Percentiles rank a stretch among this genome's conserved stretches.
These are phyloP conservation scores for Cassiopea xamachana DNA, from an alignment of 30 jellyfish, hydroid and myxozoan species.

Conservation along the genomic window DNA sequence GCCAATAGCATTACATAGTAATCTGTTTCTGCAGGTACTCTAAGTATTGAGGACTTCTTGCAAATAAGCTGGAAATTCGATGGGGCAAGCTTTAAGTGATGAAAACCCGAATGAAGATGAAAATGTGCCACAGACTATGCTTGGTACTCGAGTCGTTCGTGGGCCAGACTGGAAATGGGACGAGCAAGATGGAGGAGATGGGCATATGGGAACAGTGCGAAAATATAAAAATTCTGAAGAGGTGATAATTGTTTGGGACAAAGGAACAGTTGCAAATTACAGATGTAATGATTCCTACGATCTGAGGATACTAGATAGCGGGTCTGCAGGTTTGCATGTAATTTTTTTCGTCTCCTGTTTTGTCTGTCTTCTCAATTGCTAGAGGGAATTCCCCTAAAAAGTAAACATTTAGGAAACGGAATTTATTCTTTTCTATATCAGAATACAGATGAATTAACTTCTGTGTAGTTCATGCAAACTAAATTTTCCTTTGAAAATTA, in stretches of 20 bases:
- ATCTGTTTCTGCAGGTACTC: not conserved
- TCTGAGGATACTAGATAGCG: slow-evolving; percentile 10
- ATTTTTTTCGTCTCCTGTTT: too few relatives aligned
- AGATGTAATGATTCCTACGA: slow-evolving; percentile 72
- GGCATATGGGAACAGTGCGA: slow-evolving; percentile 90
- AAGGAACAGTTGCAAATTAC: slow-evolving; percentile 96
- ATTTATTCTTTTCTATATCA: too few relatives aligned
- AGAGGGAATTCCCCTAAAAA: not conserved
- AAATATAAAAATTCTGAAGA: slow-evolving; percentile 82
- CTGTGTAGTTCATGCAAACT: too few relatives aligned
- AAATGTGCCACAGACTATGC: not conserved
- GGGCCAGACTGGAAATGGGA: slow-evolving; percentile 99
- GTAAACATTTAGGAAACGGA: too few relatives aligned
- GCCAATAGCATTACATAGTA: not conserved
- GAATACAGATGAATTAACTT: too few relatives aligned
- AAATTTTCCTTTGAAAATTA: too few relatives aligned
- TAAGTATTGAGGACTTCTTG: not conserved
- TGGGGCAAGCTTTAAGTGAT: not conserved
- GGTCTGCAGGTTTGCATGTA: not conserved
- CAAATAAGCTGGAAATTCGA: not conserved
- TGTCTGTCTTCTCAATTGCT: not conserved
- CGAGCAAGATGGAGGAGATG: slow-evolving; percentile 97
- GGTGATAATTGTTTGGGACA: slow-evolving; percentile 95
- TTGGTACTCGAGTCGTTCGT: slow-evolving; percentile 84
- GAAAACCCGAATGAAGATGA: not conserved